These are phyloP conservation scores for Spialia ferax DNA, from an alignment of 2,888 invertebrate genomes.

Conservation along the genomic window DNA sequence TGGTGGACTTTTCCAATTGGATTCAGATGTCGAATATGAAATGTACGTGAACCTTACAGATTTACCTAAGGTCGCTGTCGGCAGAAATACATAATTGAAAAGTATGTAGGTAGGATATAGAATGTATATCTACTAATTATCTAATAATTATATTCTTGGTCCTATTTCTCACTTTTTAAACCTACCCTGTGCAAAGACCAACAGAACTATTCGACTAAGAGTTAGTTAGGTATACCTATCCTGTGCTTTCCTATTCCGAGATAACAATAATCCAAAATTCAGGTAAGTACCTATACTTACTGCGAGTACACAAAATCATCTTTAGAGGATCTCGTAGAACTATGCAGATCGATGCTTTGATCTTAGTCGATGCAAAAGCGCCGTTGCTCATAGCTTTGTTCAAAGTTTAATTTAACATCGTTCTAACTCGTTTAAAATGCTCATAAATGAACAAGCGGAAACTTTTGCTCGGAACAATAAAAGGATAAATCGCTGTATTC, in stretches of 20 bases:
- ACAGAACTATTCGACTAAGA: no score
- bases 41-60: background rate
- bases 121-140: no score
- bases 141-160: background rate
- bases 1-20: background rate
- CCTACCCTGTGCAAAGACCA: no score
- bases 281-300: no score
- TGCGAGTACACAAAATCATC: no score
- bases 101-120: background rate
- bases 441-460: slow-evolving; percentile 24
- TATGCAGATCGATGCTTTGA: slow-evolving; percentile 47
- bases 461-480: slow-evolving; percentile 20
- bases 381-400: slow-evolving; percentile 45
- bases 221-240: background rate
- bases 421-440: slow-evolving; percentile 26
- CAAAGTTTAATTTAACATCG: slow-evolving; percentile 33
- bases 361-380: slow-evolving; percentile 42
- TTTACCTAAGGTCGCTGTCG: background rate
- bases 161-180: background rate
- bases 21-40: background rate
- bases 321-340: slow-evolving; percentile 45
- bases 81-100: background rate
- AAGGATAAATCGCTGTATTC: slow-evolving; percentile 22
- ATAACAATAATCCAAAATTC: slow-evolving; percentile 29
- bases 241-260: background rate